Conservation (phyloP, 2,888 invertebrate species). For the Coelopa pilipes region DNA sequence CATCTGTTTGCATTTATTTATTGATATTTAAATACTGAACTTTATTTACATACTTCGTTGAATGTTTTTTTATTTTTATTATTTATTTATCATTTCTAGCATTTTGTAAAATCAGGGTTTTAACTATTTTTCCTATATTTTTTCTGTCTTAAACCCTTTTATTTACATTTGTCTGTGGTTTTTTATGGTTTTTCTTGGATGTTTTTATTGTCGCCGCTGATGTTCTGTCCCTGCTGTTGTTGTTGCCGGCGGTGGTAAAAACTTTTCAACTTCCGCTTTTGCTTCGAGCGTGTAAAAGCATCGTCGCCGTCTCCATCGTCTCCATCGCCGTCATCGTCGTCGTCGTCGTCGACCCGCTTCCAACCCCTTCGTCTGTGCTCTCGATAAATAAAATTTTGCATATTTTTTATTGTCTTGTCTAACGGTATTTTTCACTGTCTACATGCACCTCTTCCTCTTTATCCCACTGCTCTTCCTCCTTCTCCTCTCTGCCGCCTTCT, state of each 20-base stretch:
- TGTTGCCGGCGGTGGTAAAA: not conserved
- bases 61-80: no score
- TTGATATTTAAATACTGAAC: no score
- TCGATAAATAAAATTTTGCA: conserved; percentile 16
- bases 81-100: no score
- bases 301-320: not conserved
- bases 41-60: no score
- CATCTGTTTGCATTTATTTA: no score
- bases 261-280: conserved; percentile 20
- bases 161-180: not conserved
- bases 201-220: not conserved
- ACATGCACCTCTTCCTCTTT: not conserved
- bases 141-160: no score
- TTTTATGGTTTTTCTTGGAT: not conserved
- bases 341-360: no score
- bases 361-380: not conserved
- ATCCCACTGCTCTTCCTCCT: not conserved
- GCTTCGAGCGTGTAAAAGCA: conserved; percentile 22
- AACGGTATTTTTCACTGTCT: not conserved
- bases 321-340: no score
- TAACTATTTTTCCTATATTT: no score
- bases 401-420: not conserved
- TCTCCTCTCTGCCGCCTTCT: not conserved
- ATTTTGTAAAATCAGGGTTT: no score
- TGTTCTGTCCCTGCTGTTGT: not conserved